Base-by-base conservation (phyloP, 2,888 invertebrate species). In the Aricia artaxerxes region DNA sequence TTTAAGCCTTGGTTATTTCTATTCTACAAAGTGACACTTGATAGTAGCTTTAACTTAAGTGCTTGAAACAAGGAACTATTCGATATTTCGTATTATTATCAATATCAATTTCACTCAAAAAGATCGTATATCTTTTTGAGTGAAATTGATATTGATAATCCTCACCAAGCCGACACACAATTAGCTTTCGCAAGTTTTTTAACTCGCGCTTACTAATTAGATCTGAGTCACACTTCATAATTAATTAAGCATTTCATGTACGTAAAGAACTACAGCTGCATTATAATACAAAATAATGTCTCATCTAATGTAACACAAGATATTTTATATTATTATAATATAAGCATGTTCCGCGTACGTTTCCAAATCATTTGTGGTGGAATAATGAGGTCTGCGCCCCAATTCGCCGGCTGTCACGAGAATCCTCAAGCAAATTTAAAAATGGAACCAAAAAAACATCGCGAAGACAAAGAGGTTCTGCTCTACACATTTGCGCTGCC, bases 401-500 rank as follows among this genome's bases (percentile, higher is more conserved):
- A 76, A 57, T 76, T 76, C 24, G 53, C 76, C 53, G 57, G 35
- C 76, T 76, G 76, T 76, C 76, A 76, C 57, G 35, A 75, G 75
- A 31, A 57, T 82, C 81, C 83, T 82, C 80, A 81, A 81, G 82
- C 83, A 85, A 84, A 87, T 83, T 84, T 86, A 89, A 90, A 90
- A 89, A 90, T 87, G 86, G 87, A 85, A 80, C 73, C 35, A 75
- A 83, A 86, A 86, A 87, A 87, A 87, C 85, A 84, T 85, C 82
- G 84, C 83, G 82, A 84, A 87, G 87, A 91, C 89, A 91, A 90
- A 90, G 86, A 87, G 81, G 83, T 82, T 76, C 86, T 86, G 86
- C 88, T 86, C 87, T 88, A 87, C 89, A 91, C 89, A 89, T 88
- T 89, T 87, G 87, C 88, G 87, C 88, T 87, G 84, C 87, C 88